Evolutionary conservation across 2,888 invertebrate genomes (phyloP).

Genomic region (Pterostichus niger): DNA sequence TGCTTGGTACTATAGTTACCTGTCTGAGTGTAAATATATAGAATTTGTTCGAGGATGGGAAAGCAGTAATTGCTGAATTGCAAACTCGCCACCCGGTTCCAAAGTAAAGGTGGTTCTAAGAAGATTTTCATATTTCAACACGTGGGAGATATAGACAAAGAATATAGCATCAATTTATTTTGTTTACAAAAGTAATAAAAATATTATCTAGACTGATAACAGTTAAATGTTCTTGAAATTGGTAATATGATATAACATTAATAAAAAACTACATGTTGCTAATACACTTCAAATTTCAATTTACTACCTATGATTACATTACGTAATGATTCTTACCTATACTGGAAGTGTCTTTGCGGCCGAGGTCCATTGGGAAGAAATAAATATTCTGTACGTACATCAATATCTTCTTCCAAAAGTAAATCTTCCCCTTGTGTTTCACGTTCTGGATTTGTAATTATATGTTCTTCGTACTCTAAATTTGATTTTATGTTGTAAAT

Average conservation of each 20-base stretch:
- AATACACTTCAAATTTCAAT: conserved; percentile 5
- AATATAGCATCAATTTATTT: conserved; percentile 13
- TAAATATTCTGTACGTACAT: conserved; percentile 70
- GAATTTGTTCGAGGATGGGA: conserved; percentile 75
- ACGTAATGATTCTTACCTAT: conserved; percentile 72
- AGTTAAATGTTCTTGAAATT: not conserved
- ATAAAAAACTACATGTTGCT: not conserved
- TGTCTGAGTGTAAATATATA: conserved; percentile 69
- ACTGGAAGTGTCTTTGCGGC: conserved; percentile 74
- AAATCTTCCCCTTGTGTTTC: conserved; percentile 72
- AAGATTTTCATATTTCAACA: conserved; percentile 24
- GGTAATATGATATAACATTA: not conserved
- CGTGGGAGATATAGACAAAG: not conserved
- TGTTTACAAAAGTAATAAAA: not conserved
- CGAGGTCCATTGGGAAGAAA: conserved; percentile 71
- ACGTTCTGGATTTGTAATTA: conserved; percentile 74
- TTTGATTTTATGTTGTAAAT: conserved; percentile 95
- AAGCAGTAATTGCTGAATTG: conserved; percentile 81
- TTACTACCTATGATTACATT: not conserved
- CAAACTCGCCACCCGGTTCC: conserved; percentile 81
- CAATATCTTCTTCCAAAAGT: conserved; percentile 71
- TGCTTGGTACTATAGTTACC: conserved; percentile 58
- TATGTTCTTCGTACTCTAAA: conserved; percentile 92
- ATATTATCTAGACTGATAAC: not conserved
- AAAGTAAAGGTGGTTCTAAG: conserved; percentile 85